A percentile compares a stretch with the other conserved stretches of the same genome.
These are phyloP conservation scores for Hirtodrosophila confusa DNA, from an alignment of 2,888 invertebrate genomes.

Conservation along the genomic window DNA sequence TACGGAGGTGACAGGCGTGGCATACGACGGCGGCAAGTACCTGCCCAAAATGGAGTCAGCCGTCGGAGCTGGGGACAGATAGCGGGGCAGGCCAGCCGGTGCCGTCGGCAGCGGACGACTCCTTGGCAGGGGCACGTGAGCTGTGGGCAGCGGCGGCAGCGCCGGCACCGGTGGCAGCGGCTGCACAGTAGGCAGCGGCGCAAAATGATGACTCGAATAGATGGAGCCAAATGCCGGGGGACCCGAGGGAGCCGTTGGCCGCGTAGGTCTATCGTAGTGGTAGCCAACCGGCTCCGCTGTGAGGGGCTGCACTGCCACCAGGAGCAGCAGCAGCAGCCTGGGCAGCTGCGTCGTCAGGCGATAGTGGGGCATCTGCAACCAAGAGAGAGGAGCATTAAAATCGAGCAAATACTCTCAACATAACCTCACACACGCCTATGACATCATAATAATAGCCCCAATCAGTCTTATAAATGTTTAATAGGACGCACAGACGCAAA, in stretches of 20 bases:
- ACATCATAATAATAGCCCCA: conserved; percentile 60
- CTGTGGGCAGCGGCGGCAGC: conserved; percentile 76
- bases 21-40: conserved; percentile 40
- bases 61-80: conserved; percentile 23
- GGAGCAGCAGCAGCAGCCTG: conserved; percentile 33
- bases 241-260: conserved; percentile 38
- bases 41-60: conserved; percentile 15
- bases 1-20: conserved; percentile 45
- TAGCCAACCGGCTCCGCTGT: conserved; percentile 63
- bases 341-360: conserved; percentile 19
- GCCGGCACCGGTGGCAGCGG: conserved; percentile 80
- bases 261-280: conserved; percentile 72
- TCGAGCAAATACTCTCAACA: background rate
- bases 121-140: conserved; percentile 48
- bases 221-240: conserved; percentile 14
- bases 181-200: conserved; percentile 69
- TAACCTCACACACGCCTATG: conserved; percentile 33
- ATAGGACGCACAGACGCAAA: conserved; percentile 56
- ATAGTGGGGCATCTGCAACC: conserved; percentile 55
- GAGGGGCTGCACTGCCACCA: conserved; percentile 25
- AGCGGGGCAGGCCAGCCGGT: conserved; percentile 41
- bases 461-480: conserved; percentile 75
- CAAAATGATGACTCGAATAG: conserved; percentile 68
- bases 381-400: conserved; percentile 6
- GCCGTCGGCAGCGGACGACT: conserved; percentile 42